Conservation (phyloP, 2,113 vertebrate genomes). For the Xenopus borealis region DNA sequence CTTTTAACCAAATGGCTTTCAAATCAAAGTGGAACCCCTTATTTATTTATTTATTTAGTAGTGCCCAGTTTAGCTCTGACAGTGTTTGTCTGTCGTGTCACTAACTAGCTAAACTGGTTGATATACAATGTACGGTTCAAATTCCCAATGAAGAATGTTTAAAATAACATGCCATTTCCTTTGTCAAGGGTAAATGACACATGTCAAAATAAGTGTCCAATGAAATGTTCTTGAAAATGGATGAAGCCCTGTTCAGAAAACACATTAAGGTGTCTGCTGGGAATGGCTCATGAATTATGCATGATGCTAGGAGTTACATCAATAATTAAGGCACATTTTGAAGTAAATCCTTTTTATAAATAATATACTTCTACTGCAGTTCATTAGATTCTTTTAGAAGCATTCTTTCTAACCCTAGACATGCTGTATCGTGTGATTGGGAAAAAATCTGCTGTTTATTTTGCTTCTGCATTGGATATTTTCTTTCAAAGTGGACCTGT, state of each 20-base stretch:
- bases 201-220: conserved; percentile 27
- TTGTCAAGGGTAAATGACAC: conserved; percentile 35
- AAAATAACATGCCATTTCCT: conserved; percentile 4
- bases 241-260: conserved; percentile 28
- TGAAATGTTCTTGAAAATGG: conserved; percentile 34
- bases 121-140: conserved; percentile 4
- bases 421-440: not conserved
- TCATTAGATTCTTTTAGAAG: conserved; percentile 26
- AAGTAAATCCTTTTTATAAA: conserved; percentile 31
- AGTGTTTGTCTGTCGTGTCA: no score
- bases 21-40: no score
- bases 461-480: no score
- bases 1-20: no score
- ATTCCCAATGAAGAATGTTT: not conserved
- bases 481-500: no score
- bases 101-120: not conserved
- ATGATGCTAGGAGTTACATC: conserved; percentile 34
- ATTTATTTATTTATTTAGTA: no score
- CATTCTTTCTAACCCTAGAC: not conserved
- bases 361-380: conserved; percentile 27
- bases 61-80: no score
- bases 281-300: conserved; percentile 41
- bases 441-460: no score
- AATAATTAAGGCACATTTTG: conserved; percentile 35
- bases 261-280: conserved; percentile 42